phyloP scores from a whole-genome alignment of 1,140 invertebrate genomes.

The Drosophila kepulauana region DNA sequence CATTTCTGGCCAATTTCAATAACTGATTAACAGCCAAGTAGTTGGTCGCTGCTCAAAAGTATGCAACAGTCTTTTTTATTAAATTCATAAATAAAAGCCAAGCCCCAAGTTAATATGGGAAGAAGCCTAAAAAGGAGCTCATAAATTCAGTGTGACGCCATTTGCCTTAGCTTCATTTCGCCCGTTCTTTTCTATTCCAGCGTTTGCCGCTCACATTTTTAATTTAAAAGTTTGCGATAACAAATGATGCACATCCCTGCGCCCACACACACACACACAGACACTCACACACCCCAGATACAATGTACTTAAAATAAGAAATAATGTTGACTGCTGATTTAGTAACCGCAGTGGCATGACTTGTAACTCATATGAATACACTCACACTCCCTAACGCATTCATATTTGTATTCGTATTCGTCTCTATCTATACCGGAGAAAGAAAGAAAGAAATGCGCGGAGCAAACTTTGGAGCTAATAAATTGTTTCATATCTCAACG shows the following conservation, averaged over 20 bases:
- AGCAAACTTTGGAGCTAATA: conserved; percentile 78
- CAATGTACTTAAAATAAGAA: conserved; percentile 73
- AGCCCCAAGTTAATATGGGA: conserved; percentile 51
- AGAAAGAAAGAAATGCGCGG: conserved; percentile 63
- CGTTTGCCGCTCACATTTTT: conserved; percentile 53
- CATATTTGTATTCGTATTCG: conserved; percentile 1
- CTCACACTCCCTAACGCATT: neutral
- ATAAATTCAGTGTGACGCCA: conserved; percentile 61
- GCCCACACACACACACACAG: conserved; percentile 19
- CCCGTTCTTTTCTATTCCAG: neutral
- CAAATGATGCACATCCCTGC: conserved; percentile 75
- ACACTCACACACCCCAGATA: conserved; percentile 1
- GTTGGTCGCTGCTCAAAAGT: conserved; percentile 16
- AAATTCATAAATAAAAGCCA: conserved; percentile 71
- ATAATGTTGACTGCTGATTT: conserved; percentile 79
- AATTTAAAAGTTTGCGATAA: conserved; percentile 83
- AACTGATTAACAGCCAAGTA: neutral
- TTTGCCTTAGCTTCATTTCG: conserved; percentile 1
- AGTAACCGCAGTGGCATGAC: conserved; percentile 53
- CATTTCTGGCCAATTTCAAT: neutral
- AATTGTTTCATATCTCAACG: conserved; percentile 77
- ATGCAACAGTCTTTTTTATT: conserved; percentile 56
- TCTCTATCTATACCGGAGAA: conserved; percentile 40
- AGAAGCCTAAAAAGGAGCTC: conserved; percentile 59
- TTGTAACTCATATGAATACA: conserved; percentile 7